These are phyloP conservation scores for Scomber colias DNA, from an alignment of 2,113 vertebrate species.

Conservation along the genomic window DNA sequence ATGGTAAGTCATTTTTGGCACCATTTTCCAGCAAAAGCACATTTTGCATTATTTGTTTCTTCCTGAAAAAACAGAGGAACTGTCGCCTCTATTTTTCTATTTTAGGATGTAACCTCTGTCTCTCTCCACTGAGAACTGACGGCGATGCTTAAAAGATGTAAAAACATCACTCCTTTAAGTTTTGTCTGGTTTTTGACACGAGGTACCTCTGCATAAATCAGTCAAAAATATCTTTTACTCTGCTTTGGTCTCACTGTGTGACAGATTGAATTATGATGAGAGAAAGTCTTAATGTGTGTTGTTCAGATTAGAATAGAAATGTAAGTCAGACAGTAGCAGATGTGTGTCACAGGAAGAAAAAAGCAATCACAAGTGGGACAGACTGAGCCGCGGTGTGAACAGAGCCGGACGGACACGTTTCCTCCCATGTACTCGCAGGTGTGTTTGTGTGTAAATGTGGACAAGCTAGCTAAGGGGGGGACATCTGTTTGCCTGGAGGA, in stretches of 20 bases:
- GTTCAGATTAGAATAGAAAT: not conserved
- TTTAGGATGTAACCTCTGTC: constrained; percentile 28
- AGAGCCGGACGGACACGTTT: constrained; percentile 19
- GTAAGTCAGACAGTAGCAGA: not conserved
- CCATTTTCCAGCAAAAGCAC: constrained; percentile 12
- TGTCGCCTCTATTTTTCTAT: constrained; percentile 45
- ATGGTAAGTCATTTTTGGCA: not conserved
- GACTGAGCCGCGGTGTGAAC: constrained; percentile 12
- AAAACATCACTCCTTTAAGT: constrained; percentile 15
- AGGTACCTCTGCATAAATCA: not conserved
- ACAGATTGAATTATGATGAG: constrained; percentile 1
- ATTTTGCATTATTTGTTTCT: constrained; percentile 16
- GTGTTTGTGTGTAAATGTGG: constrained; percentile 37
- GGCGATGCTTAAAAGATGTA: constrained; percentile 17
- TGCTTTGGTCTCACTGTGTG: not conserved
- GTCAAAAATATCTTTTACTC: not conserved
- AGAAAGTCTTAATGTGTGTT: not conserved
- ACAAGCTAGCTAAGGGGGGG: constrained; percentile 64
- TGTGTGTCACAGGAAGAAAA: constrained; percentile 19
- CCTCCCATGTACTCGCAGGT: constrained; percentile 10
- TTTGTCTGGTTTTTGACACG: constrained; percentile 4
- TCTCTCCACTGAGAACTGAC: constrained; percentile 21
- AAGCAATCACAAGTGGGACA: constrained; percentile 6
- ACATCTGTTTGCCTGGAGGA: constrained; percentile 85
- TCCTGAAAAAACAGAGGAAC: constrained; percentile 13